Conservation (phyloP, 2,888 invertebrate genomes). For the Melikaiella ostensackeni region DNA sequence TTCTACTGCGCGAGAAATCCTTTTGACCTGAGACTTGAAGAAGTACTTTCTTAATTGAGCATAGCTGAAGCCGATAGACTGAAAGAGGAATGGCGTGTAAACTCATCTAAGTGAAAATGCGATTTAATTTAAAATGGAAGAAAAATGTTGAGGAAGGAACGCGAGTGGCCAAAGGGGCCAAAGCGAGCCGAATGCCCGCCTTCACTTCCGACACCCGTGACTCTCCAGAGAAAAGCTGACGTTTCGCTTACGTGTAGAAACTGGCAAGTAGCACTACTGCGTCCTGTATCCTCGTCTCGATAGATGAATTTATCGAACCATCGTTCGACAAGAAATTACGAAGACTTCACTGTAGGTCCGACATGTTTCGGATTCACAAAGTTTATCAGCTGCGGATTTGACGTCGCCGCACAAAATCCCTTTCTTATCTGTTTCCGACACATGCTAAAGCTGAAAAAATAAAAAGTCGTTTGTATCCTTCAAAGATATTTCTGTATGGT, state of each 20-base stretch:
- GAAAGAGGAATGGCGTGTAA: constrained; percentile 4
- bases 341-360: constrained; percentile 21
- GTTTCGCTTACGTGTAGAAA: constrained; percentile 71
- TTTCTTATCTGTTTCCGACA: too few species aligned
- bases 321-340: constrained; percentile 17
- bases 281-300: constrained; percentile 6
- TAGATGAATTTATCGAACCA: constrained; percentile 24
- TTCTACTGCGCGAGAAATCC: not conserved
- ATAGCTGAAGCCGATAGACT: not conserved
- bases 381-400: constrained; percentile 3
- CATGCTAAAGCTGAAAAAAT: too few species aligned
- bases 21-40: not conserved
- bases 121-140: constrained; percentile 21
- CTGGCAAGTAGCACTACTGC: constrained; percentile 52
- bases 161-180: not conserved
- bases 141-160: constrained; percentile 1
- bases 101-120: not conserved
- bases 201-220: constrained; percentile 35
- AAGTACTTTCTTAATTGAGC: not conserved
- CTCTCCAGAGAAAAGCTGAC: constrained; percentile 67
- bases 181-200: not conserved
- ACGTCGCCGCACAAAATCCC: not conserved
- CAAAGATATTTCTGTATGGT: too few species aligned
- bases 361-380: constrained; percentile 27
- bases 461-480: too few species aligned